phyloP scores from a whole-genome alignment of 2,113 vertebrate species.

The Limanda limanda region DNA sequence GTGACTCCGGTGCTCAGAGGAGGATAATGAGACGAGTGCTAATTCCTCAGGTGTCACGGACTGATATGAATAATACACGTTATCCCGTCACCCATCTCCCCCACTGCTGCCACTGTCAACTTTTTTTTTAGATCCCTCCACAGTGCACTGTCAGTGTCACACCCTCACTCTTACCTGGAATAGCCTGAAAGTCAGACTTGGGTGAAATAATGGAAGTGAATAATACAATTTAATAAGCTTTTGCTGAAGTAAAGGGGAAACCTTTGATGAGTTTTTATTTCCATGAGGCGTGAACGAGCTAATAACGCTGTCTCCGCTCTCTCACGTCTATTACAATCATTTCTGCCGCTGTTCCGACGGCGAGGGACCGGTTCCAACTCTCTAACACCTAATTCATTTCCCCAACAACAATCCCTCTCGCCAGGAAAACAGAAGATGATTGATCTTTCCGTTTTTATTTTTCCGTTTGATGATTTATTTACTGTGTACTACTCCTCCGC shows the following conservation, averaged over 20 bases:
- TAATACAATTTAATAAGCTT: not conserved
- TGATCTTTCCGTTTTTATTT: slow-evolving; percentile 47
- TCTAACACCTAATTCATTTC: slow-evolving; percentile 52
- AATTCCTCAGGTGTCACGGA: slow-evolving; percentile 69
- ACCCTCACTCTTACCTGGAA: slow-evolving; percentile 34
- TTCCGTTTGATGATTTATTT: slow-evolving; percentile 74
- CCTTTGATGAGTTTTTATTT: slow-evolving; percentile 28
- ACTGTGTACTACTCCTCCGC: slow-evolving; percentile 59
- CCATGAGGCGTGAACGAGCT: slow-evolving; percentile 37
- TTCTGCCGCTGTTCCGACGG: slow-evolving; percentile 32
- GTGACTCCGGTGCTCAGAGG: slow-evolving; percentile 13
- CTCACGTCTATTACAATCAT: slow-evolving; percentile 23
- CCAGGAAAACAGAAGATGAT: slow-evolving; percentile 39
- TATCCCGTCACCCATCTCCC: slow-evolving; percentile 32
- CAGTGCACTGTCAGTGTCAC: slow-evolving; percentile 9
- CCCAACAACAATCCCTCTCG: slow-evolving; percentile 45
- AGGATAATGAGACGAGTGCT: slow-evolving; percentile 61
- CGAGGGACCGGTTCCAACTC: slow-evolving; percentile 34
- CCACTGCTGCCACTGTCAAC: slow-evolving; percentile 33
- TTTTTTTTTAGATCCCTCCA: slow-evolving; percentile 28
- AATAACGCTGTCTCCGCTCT: slow-evolving; percentile 25
- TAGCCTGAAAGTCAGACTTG: slow-evolving; percentile 39
- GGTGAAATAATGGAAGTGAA: not conserved
- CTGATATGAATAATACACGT: slow-evolving; percentile 70
- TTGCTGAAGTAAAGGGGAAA: not conserved